phyloP scores from a whole-genome alignment of 2,113 vertebrate species.

The Pseudonaja textilis region DNA sequence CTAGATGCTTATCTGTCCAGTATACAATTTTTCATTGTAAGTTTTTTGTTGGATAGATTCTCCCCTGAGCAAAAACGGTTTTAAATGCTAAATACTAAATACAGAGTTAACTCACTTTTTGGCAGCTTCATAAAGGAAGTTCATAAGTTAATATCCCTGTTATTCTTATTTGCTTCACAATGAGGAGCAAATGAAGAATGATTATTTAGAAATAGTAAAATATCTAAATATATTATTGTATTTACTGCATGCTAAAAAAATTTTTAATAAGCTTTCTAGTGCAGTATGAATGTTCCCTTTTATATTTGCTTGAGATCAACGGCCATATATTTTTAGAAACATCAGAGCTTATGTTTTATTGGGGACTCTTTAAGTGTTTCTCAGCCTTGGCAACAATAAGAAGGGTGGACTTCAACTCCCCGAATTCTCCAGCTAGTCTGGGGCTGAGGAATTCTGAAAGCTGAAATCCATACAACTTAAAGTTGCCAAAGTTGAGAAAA shows the following conservation, averaged over 20 bases:
- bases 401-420: neutral
- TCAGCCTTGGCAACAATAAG: neutral
- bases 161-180: neutral
- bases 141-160: neutral
- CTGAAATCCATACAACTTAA: neutral
- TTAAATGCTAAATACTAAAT: neutral
- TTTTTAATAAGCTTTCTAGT: neutral
- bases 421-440: neutral
- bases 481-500: neutral
- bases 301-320: neutral
- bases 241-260: neutral
- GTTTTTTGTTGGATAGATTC: neutral
- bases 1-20: neutral
- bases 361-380: neutral
- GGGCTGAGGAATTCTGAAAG: neutral
- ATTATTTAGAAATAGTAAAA: neutral
- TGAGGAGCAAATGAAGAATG: neutral
- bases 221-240: neutral
- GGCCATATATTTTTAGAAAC: conserved; percentile 1
- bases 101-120: neutral
- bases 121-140: neutral
- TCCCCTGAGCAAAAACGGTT: neutral
- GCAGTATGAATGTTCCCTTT: neutral
- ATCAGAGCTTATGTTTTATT: neutral
- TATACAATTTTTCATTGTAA: neutral